A percentile compares a stretch with the other conserved stretches of the same genome.
Evolutionary conservation across 2,113 vertebrate genomes (phyloP).

Genomic region (Monarcha castaneiventris): DNA sequence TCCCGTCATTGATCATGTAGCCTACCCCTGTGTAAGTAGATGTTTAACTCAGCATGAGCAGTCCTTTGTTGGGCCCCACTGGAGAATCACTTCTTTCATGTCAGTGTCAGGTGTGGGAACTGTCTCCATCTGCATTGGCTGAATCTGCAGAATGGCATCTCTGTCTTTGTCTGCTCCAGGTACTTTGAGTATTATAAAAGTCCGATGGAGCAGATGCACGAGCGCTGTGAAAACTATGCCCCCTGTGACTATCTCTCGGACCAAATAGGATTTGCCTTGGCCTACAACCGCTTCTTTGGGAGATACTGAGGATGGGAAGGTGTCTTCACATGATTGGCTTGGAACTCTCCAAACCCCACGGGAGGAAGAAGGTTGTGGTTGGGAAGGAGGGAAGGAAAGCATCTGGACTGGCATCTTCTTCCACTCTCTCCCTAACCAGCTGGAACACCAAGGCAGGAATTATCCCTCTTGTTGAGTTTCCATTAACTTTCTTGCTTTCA

Average conservation of each 20-base stretch:
- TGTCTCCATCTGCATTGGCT: background rate
- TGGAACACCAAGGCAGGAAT: background rate
- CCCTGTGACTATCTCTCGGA: conserved; percentile 79
- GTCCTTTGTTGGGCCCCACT: background rate
- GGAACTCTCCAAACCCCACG: background rate
- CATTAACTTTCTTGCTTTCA: background rate
- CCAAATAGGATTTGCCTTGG: conserved; percentile 71
- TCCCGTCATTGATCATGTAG: background rate
- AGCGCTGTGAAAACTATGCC: conserved; percentile 77
- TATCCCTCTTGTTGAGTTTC: background rate
- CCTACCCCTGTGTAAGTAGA: background rate
- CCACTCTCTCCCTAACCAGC: background rate
- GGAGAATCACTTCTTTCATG: background rate
- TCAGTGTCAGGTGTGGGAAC: background rate
- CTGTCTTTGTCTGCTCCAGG: conserved; percentile 30
- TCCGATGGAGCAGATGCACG: conserved; percentile 64
- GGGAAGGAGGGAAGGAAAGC: background rate
- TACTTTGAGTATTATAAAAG: conserved; percentile 24
- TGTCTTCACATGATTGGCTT: background rate
- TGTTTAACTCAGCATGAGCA: background rate
- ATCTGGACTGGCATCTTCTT: background rate
- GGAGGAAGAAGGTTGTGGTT: background rate
- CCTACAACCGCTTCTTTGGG: conserved; percentile 80
- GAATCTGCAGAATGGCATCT: background rate
- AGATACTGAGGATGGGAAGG: conserved; percentile 50